Base-by-base conservation (phyloP, 2,113 vertebrate species). In the Corydoras sp. region DNA sequence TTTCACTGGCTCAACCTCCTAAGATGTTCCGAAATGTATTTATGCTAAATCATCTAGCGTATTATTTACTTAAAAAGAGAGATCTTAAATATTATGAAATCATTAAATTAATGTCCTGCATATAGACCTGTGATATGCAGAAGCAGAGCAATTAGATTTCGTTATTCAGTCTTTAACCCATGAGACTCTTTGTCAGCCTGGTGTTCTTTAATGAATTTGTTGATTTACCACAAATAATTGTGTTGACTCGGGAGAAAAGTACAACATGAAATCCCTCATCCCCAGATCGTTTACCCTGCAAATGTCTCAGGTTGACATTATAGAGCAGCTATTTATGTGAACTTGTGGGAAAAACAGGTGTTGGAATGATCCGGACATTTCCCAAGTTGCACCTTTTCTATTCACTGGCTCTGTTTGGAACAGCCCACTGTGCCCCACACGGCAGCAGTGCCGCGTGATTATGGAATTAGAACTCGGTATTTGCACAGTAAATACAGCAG, bases 381-480 rank as follows among this genome's bases (percentile, higher is more conserved):
- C 82, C 85, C 80, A 71, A 64, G 78, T 81, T 64, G 48, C 60
- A 30, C 1, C 49, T 14, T 79, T 73, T 78, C 69, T 76, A 77
- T 83, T 85, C 70, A 81, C 71, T 54, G 66, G 67, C 63, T 31
- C 68, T n/a, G 72, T 82, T 83, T 84, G 67, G 81, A 83, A 79
- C 63, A 74, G 31, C 77, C 74, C 77, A 76, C 83, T 86, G 84
- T 83, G 76, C 80, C 81, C 35, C 80, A 76, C 66, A 77, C 72
- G 84, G 76, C 82, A 32, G 69, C 49, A 59, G 71, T 77, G 67
- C 67, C 72, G 64, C 69, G 68, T 76, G 81, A 90, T 91, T 89
- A 90, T 83, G 80, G 84, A 82, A 87, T 89, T 89, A 90, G 69
- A 64, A 77, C 76, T 76, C 82, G 79, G 69, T 85, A 84, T 81